A percentile compares a stretch with the other conserved stretches of the same genome.
These are phyloP conservation scores for Echinometra lucunter DNA, from an alignment of 53 echinoderm and acorn worm genomes.

Conservation along the genomic window DNA sequence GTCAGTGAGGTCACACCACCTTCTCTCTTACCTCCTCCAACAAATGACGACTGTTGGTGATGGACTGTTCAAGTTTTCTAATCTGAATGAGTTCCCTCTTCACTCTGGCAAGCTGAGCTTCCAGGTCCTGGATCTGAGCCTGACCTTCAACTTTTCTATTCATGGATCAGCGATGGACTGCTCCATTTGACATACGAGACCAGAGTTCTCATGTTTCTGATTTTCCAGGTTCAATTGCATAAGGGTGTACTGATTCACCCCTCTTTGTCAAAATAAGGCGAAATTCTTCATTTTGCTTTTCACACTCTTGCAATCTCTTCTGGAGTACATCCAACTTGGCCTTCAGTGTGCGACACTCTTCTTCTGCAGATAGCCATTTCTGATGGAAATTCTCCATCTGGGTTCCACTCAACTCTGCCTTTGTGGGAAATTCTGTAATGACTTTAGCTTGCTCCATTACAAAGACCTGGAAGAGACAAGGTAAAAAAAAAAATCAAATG, in stretches of 20 bases:
- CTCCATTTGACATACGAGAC: slow-evolving; percentile 90
- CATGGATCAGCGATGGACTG: too few species aligned
- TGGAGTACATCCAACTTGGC: slow-evolving; percentile 80
- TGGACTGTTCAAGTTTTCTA: slow-evolving; percentile 92
- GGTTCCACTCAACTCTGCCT: slow-evolving; percentile 86
- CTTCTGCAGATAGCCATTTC: slow-evolving; percentile 86
- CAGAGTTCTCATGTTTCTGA: slow-evolving; percentile 83
- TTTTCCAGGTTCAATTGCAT: slow-evolving; percentile 87
- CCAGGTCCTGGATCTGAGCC: too few species aligned
- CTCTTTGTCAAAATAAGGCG: slow-evolving; percentile 80
- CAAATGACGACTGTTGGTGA: slow-evolving; percentile 78
- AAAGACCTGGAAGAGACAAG: too few species aligned
- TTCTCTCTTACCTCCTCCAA: slow-evolving; percentile 94
- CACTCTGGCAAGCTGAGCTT: too few species aligned
- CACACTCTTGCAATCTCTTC: slow-evolving; percentile 87
- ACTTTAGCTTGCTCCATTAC: too few species aligned
- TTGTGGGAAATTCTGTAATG: too few species aligned
- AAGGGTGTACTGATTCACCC: slow-evolving; percentile 83
- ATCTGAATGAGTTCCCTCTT: too few species aligned
- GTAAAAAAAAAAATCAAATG: too few species aligned
- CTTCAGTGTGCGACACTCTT: slow-evolving; percentile 77
- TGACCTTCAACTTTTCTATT: too few species aligned
- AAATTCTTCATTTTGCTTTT: slow-evolving; percentile 87
- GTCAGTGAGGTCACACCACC: too few species aligned
- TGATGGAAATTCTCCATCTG: slow-evolving; percentile 86